Base-by-base conservation (phyloP, 1,140 invertebrate species). In the Sitophilus oryzae region DNA sequence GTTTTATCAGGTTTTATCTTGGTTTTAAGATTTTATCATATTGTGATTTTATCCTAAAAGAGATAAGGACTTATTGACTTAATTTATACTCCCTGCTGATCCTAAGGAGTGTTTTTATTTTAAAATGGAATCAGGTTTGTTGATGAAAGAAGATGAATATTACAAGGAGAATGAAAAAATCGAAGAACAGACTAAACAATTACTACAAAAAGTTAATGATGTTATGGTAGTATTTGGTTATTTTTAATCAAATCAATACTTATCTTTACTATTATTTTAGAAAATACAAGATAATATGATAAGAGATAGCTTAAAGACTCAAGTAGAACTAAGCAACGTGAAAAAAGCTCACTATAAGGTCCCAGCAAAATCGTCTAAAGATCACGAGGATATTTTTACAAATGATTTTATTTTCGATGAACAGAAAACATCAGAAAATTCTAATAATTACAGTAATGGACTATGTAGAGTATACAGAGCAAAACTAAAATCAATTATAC, bases 131-230 rank as follows among this genome's bases (percentile, higher is more conserved):
- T 67, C 68, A 19, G 69, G 74, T 54, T 65, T 76, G 52, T 57
- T 75, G 43, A 49, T 60, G 30, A 77, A 73, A 61, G 77, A 79
- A 62, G 71, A 74, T 58, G 71, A 76, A 64, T 78, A 73, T 59
- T 61, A 64, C 21, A 71, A 71, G 59, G 60, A 76, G 43, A 79
- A 79, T 66, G 66, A 68, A 60, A 70, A 77, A 64, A 60, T 79
- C 4, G 70, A 78, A 58, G 46, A 67, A 20, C 73, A 72, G 64
- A 75, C 75, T 0, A 71, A 68, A 40, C 58, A 72, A 46, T 56
- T 79, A 10, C 69, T 78, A 64, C 59, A 71, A 42, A 73, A 77
- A 64, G 71, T 76, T 15, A 72, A 77, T 46, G 67, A 66, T 18
- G 72, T 76, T 5, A 70, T 75, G 23, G 67, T 70, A 59, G 61